Base-by-base conservation (phyloP, 2,888 invertebrate genomes). In the Volucella inanis region DNA sequence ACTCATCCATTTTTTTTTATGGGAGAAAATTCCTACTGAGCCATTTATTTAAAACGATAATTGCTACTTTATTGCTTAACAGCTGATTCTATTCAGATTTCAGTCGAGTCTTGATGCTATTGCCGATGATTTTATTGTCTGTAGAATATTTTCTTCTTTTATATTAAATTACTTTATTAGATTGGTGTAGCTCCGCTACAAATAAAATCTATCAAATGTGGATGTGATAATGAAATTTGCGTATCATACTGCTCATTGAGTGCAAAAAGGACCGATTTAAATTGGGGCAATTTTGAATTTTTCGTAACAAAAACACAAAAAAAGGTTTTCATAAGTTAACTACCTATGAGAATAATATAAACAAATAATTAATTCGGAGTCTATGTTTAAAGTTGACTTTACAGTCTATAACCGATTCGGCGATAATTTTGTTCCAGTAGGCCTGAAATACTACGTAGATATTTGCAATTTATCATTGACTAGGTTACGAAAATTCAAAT, bases 121-220 rank as follows among this genome's bases (percentile, higher is more conserved):
- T 49, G 9, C 11, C 38, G 15, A 22, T 31, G 31, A 31, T 6
- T 31, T 6, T 31, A 31, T 31, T 31, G 4, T 31, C 6, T 45
- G 9, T 45, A 45, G 8, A 12, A 12, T 10, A 2, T 15, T 41
- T 59, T 9, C 15, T n/a, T 2, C 15, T 39, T 39, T 8, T 10
- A 38, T 8, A 38, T n/a, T 14, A 6, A 59, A 59, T 10, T 10
- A 3, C 11, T 1, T 12, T 10, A 14, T 1, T 11, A 59, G 57
- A 39, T 3, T 0, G 9, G 57, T 4, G 15, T 43, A 50, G 41
- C 61, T 3, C 31, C 59, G 31, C 22, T 71, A 8, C 59, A 71
- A 71, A 50, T 71, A 14, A 52, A 1, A 22, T 52, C n/a, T n/a
- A 72, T 72, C 22, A 62, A 72, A 18, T 72, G 72, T 52, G 10